Evolutionary conservation across 2,113 vertebrate species (phyloP).

Genomic region (Pelusios castaneus): DNA sequence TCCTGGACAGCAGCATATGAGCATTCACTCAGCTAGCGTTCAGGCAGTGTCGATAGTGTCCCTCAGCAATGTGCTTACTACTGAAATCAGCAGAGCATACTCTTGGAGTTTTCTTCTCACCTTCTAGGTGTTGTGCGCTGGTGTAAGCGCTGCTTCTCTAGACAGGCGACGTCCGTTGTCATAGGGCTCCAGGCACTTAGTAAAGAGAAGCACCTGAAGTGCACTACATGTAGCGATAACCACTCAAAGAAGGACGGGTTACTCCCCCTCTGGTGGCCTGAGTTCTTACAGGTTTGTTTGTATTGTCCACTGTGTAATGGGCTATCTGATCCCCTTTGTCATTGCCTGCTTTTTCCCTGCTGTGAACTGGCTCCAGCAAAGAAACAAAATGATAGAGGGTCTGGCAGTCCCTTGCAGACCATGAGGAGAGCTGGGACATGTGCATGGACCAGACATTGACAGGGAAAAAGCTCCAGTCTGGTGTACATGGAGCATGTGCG

Average conservation of each 20-base stretch:
- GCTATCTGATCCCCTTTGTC: background rate
- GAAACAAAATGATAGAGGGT: background rate
- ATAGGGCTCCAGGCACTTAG: background rate
- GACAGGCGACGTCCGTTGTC: too few species aligned
- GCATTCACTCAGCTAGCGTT: background rate
- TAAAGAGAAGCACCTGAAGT: background rate
- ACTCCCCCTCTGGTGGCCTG: background rate
- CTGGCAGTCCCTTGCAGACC: background rate
- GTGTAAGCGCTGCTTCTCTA: background rate
- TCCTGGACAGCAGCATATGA: background rate
- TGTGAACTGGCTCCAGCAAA: background rate
- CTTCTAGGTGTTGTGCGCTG: background rate
- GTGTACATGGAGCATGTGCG: background rate
- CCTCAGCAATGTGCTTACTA: background rate
- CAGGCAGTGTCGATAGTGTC: background rate
- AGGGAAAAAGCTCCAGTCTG: background rate
- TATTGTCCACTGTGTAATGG: background rate
- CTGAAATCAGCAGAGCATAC: background rate
- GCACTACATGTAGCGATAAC: background rate
- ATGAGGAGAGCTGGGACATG: background rate
- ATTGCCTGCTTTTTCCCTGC: background rate
- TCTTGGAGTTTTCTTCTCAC: background rate
- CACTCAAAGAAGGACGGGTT: background rate
- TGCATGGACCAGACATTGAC: background rate
- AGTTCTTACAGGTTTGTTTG: background rate